phyloP scores from a whole-genome alignment of 2,888 invertebrate genomes.

The Tenthredo distinguenda region DNA sequence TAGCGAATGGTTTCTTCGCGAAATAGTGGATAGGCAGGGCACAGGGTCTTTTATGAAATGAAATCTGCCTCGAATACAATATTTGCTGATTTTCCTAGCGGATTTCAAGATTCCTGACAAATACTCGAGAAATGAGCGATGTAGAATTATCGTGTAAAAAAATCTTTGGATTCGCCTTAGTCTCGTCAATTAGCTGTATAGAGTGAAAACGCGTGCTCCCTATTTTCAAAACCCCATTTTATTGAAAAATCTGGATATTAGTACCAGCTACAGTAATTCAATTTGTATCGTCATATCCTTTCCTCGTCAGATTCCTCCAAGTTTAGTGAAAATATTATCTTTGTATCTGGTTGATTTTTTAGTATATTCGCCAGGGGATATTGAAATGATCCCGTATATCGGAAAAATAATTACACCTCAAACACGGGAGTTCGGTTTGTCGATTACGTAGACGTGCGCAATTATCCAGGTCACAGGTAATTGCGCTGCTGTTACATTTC shows the following conservation, averaged over 20 bases:
- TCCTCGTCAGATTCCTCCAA: no score
- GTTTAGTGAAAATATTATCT: no score
- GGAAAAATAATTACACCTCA: no score
- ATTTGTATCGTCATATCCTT: no score
- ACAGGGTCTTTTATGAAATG: background rate
- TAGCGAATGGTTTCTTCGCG: background rate
- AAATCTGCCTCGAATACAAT: background rate
- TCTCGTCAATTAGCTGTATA: no score
- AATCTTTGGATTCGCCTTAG: no score
- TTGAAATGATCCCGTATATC: background rate
- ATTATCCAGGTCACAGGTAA: background rate
- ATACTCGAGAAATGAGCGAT: no score
- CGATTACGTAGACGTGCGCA: background rate
- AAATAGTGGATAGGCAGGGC: background rate
- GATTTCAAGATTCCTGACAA: background rate
- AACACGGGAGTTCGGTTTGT: background rate
- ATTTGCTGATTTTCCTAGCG: background rate
- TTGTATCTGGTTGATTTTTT: background rate
- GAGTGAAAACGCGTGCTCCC: no score
- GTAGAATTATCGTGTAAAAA: background rate
- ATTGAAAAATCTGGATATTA: no score
- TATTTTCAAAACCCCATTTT: no score
- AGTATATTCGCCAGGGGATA: background rate
- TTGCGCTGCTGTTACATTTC: background rate
- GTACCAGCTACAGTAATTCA: no score